Evolutionary conservation across 37 sponge, comb jelly and placozoan genomes (phyloP), one percentile per base, ranked within the genome.

Genomic region (Halichondria panicea): DNA sequence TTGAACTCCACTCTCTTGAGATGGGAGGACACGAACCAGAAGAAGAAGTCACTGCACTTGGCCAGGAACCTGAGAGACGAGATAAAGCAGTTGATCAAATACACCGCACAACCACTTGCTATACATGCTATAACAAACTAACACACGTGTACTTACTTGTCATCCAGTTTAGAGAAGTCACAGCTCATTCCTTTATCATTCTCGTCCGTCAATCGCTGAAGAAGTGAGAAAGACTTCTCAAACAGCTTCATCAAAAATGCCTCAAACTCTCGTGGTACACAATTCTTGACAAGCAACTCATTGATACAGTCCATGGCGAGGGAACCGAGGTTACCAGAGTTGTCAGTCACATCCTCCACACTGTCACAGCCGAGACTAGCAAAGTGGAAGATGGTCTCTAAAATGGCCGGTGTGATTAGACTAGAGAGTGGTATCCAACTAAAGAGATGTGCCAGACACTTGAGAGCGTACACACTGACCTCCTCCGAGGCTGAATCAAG

Each of bases 11-110:
- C 81, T 13, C 93, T 35, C 66, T 83, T 87, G 43, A 93, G 71
- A 56, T 93, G 94, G 3, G 81, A 83, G 80, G 82, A 75, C 28
- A 93, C 87, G 55, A 93, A 89, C 74, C 80, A 72, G 65, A 85
- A 56, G 48, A 93, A 77, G 56, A 84, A 93, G 40, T 93, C 94
- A 39, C 67, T 81, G 71, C 93, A 92, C 78, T 88, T 92, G 1
- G 71, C 88, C 18, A 92, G 68, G 40, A 80, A 88, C 65, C 89
- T 89, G 52, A 21, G 74, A 32, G 11, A 44, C n/a, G 45, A 43
- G 44, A 19, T 2, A 43, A 68, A 68, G 43, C 43, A 65, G 13
- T 8, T 36, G 37, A 13, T 12, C 22, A 4, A 65, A 11, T 65
- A 36, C 40, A 65, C 40, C 19, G 45, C 18, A 41, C 43, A 68